Base-by-base conservation (phyloP, 2,113 vertebrate species). In the Prunella himalayana region DNA sequence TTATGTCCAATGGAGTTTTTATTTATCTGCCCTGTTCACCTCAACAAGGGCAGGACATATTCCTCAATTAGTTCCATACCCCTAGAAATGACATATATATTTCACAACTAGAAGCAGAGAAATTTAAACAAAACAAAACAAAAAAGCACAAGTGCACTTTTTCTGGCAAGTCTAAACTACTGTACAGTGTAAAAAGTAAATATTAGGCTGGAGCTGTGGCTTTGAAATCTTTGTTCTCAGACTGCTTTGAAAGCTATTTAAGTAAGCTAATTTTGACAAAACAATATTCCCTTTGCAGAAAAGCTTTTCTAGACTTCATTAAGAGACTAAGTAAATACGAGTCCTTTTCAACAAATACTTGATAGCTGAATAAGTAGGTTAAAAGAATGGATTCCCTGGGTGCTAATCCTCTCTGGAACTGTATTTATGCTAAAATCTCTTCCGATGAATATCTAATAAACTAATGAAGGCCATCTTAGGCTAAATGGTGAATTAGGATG, bases 11-110 rank as follows among this genome's bases (percentile, higher is more conserved):
- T 95, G 94, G 97, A 97, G 98, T 98, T 98, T 98, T 98, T 98
- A 98, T 98, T 98, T 98, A 98, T 98, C 98, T 98, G 97, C 98
- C 98, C 97, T 97, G 97, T 98, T 98, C 98, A 98, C 98, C 98
- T 98, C 98, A 96, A 98, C 98, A 98, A 98, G 98, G 95, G 96
- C 97, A 94, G 97, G 97, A 98, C 98, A 98, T 98, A 98, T 97
- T 96, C 97, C 95, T 98, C 98, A 98, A 98, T 98, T 98, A 98
- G 98, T 98, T 98, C 98, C 98, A 98, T 98, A 98, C 98, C 97
- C 94, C 96, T 96, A 76, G 96, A 97, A 98, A 98, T 98, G 98
- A 98, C 98, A 98, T 91, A 97, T 96, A 97, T 98, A 97, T 97
- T 96, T 97, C 79, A 86, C 97, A 98, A 97, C 97, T 88, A 84